These are phyloP conservation scores for Lates calcarifer DNA, from an alignment of 2,113 vertebrate genomes.

Conservation along the genomic window DNA sequence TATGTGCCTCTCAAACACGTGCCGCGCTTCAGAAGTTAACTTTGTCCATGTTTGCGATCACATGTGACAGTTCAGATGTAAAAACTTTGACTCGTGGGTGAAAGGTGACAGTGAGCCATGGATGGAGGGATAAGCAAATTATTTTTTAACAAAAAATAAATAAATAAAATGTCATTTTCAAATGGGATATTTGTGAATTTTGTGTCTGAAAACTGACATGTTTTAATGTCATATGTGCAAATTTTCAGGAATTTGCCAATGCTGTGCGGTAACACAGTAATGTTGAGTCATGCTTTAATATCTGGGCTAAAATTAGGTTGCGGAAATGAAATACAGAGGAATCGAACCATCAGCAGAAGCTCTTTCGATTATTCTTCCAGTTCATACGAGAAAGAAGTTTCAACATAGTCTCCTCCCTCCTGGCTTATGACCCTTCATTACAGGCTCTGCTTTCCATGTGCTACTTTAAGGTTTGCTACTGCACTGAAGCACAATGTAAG, in stretches of 20 bases:
- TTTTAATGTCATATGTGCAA: not conserved
- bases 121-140: too few species aligned
- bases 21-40: not conserved
- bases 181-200: not conserved
- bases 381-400: too few species aligned
- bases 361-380: not conserved
- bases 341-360: not conserved
- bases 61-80: constrained; percentile 1
- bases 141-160: too few species aligned
- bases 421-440: not conserved
- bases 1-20: constrained; percentile 14
- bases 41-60: not conserved
- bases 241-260: constrained; percentile 9
- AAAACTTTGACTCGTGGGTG: not conserved
- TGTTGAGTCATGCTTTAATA: constrained; percentile 27
- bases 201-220: not conserved
- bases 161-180: too few species aligned
- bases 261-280: not conserved
- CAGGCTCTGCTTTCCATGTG: too few species aligned
- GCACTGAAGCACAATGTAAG: too few species aligned
- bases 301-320: not conserved
- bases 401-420: too few species aligned
- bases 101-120: not conserved
- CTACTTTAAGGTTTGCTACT: too few species aligned
- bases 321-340: not conserved